A percentile compares a stretch with the other conserved stretches of the same genome.
Evolutionary conservation across 1,140 invertebrate genomes (phyloP).

Genomic region (Drosophila arawakana): DNA sequence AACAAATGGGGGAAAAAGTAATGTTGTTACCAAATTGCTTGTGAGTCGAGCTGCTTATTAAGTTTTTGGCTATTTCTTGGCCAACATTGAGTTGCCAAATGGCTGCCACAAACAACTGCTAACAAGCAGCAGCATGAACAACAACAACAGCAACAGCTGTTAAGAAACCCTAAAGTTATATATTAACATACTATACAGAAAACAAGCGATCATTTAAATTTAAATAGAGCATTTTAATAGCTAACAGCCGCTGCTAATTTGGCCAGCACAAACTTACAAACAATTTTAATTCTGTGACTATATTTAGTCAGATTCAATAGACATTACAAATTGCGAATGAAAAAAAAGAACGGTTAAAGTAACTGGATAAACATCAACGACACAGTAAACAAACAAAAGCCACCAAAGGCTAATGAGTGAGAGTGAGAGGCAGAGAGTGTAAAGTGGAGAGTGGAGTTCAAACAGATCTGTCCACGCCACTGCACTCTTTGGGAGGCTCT

Average conservation of each 20-base stretch:
- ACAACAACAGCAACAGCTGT: conserved; percentile 20
- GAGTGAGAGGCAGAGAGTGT: background rate
- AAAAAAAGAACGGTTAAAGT: conserved; percentile 35
- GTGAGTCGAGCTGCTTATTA: conserved; percentile 29
- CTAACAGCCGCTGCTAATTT: conserved; percentile 30
- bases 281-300: background rate
- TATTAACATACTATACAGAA: background rate
- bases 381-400: conserved; percentile 36
- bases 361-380: conserved; percentile 40
- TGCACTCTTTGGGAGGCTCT: no score
- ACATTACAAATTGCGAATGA: conserved; percentile 24
- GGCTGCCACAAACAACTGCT: conserved; percentile 25
- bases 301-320: conserved; percentile 2
- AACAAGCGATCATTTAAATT: conserved; percentile 3
- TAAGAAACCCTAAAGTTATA: conserved; percentile 26
- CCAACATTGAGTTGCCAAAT: conserved; percentile 60
- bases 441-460: background rate
- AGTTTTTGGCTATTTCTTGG: conserved; percentile 33
- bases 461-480: no score
- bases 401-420: conserved; percentile 17
- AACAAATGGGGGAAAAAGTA: conserved; percentile 7
- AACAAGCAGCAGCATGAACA: conserved; percentile 24
- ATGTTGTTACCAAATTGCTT: conserved; percentile 59
- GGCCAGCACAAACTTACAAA: conserved; percentile 17
- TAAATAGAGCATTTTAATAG: conserved; percentile 19